Evolutionary conservation across 2,888 invertebrate genomes (phyloP), one percentile per base, ranked within the genome.

Genomic region (Antheraea assamensis): DNA sequence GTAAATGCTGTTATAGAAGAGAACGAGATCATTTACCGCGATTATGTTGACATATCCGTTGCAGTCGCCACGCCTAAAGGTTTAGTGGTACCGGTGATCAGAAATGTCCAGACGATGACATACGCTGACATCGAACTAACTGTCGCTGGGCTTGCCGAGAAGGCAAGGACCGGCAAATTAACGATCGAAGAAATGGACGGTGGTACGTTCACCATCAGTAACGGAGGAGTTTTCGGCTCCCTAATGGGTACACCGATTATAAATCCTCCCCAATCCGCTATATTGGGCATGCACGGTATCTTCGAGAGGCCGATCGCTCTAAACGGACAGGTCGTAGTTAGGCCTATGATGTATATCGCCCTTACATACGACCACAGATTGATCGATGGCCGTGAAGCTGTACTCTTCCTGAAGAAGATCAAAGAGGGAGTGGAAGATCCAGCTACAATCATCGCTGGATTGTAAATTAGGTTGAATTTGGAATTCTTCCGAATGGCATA

Each of bases 291-390:
- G 99, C 99, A 99, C 90, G 99, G 97, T 3, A 98, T 98, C 80
- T 98, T 99, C 83, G 99, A 99, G 76, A 95, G 99, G 79, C 99
- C 99, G 0, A 96, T 99, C 77, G 99, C 99, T 3, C 85, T 98
- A 75, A 99, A 99, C 89, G 99, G 99, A 91, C 98, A 99, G 96
- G 98, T 99, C 80, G 98, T 99, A 64, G 97, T 99, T 86, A 96
- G 99, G 79, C 99, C 99, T n/a, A 99, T 99, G 99, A 99, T 99
- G 99, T 99, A 99, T 91, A 96, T 99, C 77, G 99, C 99, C 7
- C 95, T 99, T 84, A 99, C 99, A 0, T 99, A 99, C 90, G 99
- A 99, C 94, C 99, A 99, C 93, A 97, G 99, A 92, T 95, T 99
- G 81, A 98, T 99, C 83, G 99, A 99, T 90, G 99, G 99, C 1